These are phyloP conservation scores for Drosophila tsacasi DNA, from an alignment of 1,140 invertebrate species.

Conservation along the genomic window DNA sequence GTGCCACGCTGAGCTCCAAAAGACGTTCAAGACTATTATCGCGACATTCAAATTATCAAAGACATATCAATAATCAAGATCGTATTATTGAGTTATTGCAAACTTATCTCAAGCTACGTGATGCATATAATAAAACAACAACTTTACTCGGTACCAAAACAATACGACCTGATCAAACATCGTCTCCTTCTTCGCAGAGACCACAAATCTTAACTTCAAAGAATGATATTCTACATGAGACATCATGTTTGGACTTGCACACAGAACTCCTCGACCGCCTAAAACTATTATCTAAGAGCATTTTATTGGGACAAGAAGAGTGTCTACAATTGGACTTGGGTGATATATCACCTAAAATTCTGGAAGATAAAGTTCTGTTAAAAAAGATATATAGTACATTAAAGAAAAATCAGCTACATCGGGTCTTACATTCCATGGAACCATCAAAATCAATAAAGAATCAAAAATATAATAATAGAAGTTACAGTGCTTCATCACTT, in stretches of 20 bases:
- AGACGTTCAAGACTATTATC: conserved; percentile 86
- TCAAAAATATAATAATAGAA: conserved; percentile 15
- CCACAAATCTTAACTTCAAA: conserved; percentile 22
- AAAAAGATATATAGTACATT: conserved; percentile 73
- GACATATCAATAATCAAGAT: conserved; percentile 51
- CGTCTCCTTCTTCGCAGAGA: conserved; percentile 68
- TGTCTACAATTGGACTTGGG: conserved; percentile 33
- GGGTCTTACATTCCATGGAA: conserved; percentile 72
- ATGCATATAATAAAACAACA: conserved; percentile 67
- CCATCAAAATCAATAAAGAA: conserved; percentile 21
- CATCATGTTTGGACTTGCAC: conserved; percentile 3
- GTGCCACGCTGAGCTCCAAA: conserved; percentile 85
- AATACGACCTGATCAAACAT: conserved; percentile 72
- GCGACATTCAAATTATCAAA: conserved; percentile 41
- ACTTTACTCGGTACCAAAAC: conserved; percentile 70
- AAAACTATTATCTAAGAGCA: conserved; percentile 27
- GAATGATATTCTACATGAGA: background rate
- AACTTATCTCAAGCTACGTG: conserved; percentile 67
- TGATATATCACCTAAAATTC: conserved; percentile 46
- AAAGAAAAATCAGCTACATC: conserved; percentile 78
- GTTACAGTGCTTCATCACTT: conserved; percentile 49
- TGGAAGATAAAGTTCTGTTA: conserved; percentile 70
- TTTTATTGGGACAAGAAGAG: conserved; percentile 1
- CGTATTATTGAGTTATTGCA: conserved; percentile 66
- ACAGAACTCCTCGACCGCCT: conserved; percentile 42